A percentile compares a stretch with the other conserved stretches of the same genome.
phyloP scores from a whole-genome alignment of 2,797 vertebrate genomes.

The Rhodeus uyekii region DNA sequence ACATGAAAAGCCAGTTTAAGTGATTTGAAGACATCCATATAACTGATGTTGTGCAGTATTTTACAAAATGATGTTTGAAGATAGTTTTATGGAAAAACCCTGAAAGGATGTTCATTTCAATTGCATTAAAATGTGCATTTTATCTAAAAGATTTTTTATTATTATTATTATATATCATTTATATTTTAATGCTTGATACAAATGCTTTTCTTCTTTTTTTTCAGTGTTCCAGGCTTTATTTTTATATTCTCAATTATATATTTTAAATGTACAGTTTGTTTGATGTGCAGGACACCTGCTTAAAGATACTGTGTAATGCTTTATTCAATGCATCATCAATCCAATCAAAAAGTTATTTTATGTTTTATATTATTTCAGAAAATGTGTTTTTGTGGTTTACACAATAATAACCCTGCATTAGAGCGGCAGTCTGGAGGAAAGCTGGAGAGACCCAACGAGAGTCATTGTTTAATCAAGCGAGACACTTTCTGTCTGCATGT shows the following conservation, averaged over 20 bases:
- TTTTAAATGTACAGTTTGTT: no score
- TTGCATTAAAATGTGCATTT: not conserved
- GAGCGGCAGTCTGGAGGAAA: not conserved
- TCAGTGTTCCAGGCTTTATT: no score
- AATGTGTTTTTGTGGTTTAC: not conserved
- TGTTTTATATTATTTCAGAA: not conserved
- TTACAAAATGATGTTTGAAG: not conserved
- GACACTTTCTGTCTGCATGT: not conserved
- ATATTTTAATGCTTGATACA: no score
- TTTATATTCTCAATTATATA: no score
- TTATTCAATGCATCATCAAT: no score
- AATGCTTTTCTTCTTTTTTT: no score
- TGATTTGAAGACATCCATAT: not conserved
- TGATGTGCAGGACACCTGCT: no score
- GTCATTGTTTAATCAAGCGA: constrained; percentile 6
- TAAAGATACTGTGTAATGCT: no score
- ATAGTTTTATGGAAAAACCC: not conserved
- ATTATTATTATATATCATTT: no score
- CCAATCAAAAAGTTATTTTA: no score
- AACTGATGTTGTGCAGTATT: not conserved
- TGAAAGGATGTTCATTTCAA: not conserved
- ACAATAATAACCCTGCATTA: not conserved
- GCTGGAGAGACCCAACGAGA: not conserved
- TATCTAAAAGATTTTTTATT: not conserved
- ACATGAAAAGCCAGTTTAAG: not conserved